phyloP scores from a whole-genome alignment of 2,797 vertebrate species.

The Hydrolagus colliei region DNA sequence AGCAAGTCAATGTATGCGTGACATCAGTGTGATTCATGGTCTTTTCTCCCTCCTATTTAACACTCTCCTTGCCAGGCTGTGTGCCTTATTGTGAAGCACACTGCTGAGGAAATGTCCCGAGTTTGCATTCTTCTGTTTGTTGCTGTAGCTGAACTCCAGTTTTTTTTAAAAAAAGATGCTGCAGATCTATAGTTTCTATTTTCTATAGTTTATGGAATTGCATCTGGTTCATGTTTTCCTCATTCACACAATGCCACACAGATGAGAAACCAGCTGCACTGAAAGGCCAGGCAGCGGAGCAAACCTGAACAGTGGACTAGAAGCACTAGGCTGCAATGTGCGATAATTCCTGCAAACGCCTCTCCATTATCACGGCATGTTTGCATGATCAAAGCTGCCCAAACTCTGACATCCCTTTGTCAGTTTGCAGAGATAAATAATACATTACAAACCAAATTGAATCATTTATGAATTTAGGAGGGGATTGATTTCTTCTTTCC shows the following conservation, averaged over 20 bases:
- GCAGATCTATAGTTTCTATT: not conserved
- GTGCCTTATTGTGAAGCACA: not conserved
- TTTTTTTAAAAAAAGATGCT: not conserved
- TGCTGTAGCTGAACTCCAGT: not conserved
- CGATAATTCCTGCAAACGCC: too few relatives aligned
- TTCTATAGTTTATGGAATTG: not conserved
- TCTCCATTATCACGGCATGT: too few relatives aligned
- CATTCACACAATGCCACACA: not conserved
- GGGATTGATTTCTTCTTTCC: too few relatives aligned
- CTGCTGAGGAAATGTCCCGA: not conserved
- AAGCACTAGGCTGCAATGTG: not conserved
- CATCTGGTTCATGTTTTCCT: constrained; percentile 2
- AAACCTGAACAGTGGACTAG: not conserved
- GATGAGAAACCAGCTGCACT: not conserved
- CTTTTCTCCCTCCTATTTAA: not conserved
- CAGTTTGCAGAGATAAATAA: too few relatives aligned
- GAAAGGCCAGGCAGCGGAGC: not conserved
- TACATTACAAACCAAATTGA: too few relatives aligned
- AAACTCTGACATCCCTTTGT: too few relatives aligned
- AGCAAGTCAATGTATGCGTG: not conserved
- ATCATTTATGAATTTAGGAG: too few relatives aligned
- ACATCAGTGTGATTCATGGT: not conserved
- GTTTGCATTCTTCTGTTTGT: not conserved
- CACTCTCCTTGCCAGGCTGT: not conserved
- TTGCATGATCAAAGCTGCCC: too few relatives aligned